Evolutionary conservation across 2,888 invertebrate species (phyloP), one percentile per base, ranked within the genome.

Genomic region (Entomobrya proxima): DNA sequence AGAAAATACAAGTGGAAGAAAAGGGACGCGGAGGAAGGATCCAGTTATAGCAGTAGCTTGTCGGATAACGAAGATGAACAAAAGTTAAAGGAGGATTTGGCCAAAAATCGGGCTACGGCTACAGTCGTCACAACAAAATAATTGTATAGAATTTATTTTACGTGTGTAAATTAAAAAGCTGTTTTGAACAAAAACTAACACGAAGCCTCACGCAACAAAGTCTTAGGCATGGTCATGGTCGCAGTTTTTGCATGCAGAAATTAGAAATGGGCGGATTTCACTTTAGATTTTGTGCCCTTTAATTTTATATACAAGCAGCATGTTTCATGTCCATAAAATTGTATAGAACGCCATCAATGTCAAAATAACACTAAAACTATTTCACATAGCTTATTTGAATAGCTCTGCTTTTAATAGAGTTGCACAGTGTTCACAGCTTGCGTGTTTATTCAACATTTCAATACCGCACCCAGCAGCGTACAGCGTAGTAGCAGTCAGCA

Each of bases 161-260:
- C n/a, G n/a, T n/a, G n/a, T n/a, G n/a, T n/a, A n/a, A n/a, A n/a
- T n/a, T n/a, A n/a, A n/a, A n/a, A n/a, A n/a, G n/a, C 5, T 27
- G n/a, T 11, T 55, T 13, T 58, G 55, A 27, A 58, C 55, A 13
- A 27, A 47, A 47, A 47, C 47, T 47, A 47, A 13, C 15, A 3
- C 47, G 18, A 13, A 24, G 32, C 40, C 37, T 40, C 72, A 50
- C 47, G 5, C 3, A 30, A 50, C 3, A 50, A 47, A 47, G 27
- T 30, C 27, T 72, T 27, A 47, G 11, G n/a, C 32, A 72, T 72
- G 72, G 72, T 72, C 72, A 72, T 47, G 72, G 72, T 2, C 35
- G 32, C 44, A 11, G 40, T 2, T 11, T 3, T 27, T 24, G 6
- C 1, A 40, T 0, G 24, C 24, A 67, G 3, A 35, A 2, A 27